These are phyloP conservation scores for Aurelia aurita DNA, from an alignment of 30 jellyfish, hydroid and myxozoan genomes.

Conservation along the genomic window DNA sequence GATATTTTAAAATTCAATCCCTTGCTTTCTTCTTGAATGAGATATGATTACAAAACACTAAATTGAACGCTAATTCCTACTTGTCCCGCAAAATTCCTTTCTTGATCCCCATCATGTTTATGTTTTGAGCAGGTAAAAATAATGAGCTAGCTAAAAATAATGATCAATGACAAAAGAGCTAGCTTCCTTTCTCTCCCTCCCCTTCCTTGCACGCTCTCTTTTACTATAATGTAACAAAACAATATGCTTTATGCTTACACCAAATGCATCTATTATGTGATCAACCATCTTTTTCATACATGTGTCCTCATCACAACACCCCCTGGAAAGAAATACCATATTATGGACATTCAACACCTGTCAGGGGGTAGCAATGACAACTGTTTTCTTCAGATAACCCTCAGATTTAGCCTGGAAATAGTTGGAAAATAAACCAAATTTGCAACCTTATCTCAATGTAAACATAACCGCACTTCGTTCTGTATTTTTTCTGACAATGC, in stretches of 20 bases:
- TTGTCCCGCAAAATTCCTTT: no score
- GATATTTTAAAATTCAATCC: neutral
- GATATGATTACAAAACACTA: neutral
- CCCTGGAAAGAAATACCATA: conserved; percentile 13
- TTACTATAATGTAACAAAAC: conserved; percentile 41
- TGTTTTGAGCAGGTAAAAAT: no score
- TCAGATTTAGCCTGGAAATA: no score
- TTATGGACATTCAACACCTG: neutral
- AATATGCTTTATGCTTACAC: conserved; percentile 14
- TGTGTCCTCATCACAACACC: conserved; percentile 41
- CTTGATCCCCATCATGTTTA: no score
- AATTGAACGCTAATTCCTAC: conserved; percentile 1
- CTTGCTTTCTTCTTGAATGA: neutral
- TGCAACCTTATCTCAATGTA: no score
- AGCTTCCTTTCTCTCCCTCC: no score
- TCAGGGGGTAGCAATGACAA: conserved; percentile 4
- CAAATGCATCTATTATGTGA: conserved; percentile 18
- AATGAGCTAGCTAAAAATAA: no score
- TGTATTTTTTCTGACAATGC: no score
- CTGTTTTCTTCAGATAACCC: no score
- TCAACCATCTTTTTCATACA: conserved; percentile 42
- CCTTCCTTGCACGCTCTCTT: no score
- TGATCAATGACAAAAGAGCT: neutral
- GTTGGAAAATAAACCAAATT: no score
- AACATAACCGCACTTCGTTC: no score